Evolutionary conservation across 2,113 vertebrate genomes (phyloP), one percentile per base, ranked within the genome.

Genomic region (Thamnaconus septentrionalis): DNA sequence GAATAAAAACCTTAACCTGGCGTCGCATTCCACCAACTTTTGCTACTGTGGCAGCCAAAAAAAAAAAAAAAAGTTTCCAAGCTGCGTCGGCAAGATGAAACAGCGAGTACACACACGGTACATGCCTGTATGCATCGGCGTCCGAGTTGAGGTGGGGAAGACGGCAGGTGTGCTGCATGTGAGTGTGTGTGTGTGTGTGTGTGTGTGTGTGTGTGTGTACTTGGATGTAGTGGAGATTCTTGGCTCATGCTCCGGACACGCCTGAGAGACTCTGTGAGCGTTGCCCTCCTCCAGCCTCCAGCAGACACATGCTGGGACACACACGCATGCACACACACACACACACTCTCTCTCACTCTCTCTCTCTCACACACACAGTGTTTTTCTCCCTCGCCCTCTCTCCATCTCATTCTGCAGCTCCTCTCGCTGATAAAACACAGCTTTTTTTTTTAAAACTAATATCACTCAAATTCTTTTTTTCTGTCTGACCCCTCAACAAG

Each of bases 221-320:
- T 56, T 63, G 74, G 74, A 74, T 60, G 55, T 71, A 59, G 71
- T 61, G 55, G 70, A 75, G 74, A 75, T 85, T 69, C 83, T 79
- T 71, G 86, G 71, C 84, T 84, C 84, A 81, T 86, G 82, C 85
- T 85, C 82, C 46, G 81, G 82, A 82, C 78, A 85, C 75, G 81
- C 85, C 74, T 85, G 84, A 83, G 77, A 75, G 78, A 56, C 71
- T 84, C 73, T 79, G 76, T 83, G 83, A 87, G 81, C 76, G 80
- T 75, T 85, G 73, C 71, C 64, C 81, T 69, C 72, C 75, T 71
- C 82, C 18, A 31, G 18, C 69, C 64, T 66, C 71, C 64, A 66
- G 69, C 79, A 85, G 75, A 87, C 86, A 90, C 86, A 87, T 53
- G 79, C 85, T 83, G 83, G 61, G 81, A 85, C 82, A 75, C 76